Base-by-base conservation (phyloP, 2,888 invertebrate genomes). In the Conops quadrifasciatus region DNA sequence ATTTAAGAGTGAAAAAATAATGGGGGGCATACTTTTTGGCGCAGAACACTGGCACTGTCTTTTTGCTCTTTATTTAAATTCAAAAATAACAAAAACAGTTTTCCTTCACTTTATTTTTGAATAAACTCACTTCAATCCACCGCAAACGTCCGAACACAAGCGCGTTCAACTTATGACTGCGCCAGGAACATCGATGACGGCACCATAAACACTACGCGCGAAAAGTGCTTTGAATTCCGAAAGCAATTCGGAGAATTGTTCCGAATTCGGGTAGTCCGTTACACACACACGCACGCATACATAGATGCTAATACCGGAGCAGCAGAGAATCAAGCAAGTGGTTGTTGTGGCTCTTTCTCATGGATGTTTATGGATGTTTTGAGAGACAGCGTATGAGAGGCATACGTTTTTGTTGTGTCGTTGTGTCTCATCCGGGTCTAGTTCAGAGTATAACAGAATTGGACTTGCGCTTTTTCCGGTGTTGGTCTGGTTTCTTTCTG, bases 261-360 rank as follows among this genome's bases (percentile, higher is more conserved):
- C 36, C 36, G 36, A 36, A 28, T 63, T 66, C 66, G n/a, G 36
- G 66, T 53, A 66, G 53, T 66, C 51, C 36, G 30, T 1, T 13
- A 15, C 5, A 49, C 28, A 28, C 28, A 51, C n/a, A 63, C 24
- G 15, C 49, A 26, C 63, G 43, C 45, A 64, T 2, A 49, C 64
- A 49, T 16, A n/a, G 11, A 26, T 19, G 30, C 11, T 11, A 53
- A 53, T 62, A 67, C 53, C 71, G 53, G 60, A 47, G 53, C 60
- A 43, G n/a, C 73, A 70, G 74, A 71, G 74, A 75, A 75, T 75
- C 74, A 74, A 75, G 75, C 75, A 75, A 75, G 75, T 75, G 75
- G 75, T 75, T 75, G 74, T 72, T 71, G 69, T 56, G 58, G 56
- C 26, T 36, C n/a, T n/a, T n/a, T n/a, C 26, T 16, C 66, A 47